Evolutionary conservation across 2,888 invertebrate genomes (phyloP).

Genomic region (Ditula angustiorana): DNA sequence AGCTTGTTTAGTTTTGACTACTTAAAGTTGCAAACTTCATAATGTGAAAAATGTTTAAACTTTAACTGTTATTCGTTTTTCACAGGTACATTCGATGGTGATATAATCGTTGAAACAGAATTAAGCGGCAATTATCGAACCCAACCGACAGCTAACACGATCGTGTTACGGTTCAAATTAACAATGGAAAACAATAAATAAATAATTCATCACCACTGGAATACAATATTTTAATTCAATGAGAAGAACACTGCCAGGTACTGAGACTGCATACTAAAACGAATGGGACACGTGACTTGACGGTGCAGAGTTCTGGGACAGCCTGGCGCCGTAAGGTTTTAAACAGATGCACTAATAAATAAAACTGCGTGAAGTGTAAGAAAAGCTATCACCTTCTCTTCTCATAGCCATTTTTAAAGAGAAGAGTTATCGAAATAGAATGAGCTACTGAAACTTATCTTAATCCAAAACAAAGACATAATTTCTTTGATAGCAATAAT

Average conservation of each 20-base stretch:
- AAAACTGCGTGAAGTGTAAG: too few relatives aligned
- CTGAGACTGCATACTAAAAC: slow-evolving; percentile 70
- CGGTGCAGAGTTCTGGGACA: slow-evolving; percentile 56
- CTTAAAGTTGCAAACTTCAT: neutral
- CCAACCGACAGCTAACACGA: slow-evolving; percentile 29
- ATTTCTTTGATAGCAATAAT: too few relatives aligned
- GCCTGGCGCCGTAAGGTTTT: slow-evolving; percentile 65
- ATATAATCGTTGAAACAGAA: slow-evolving; percentile 2
- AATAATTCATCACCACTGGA: slow-evolving; percentile 65
- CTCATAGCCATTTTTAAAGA: too few relatives aligned
- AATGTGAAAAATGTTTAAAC: neutral
- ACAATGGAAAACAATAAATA: slow-evolving; percentile 67
- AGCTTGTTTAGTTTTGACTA: neutral
- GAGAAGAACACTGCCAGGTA: slow-evolving; percentile 58
- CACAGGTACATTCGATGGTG: neutral
- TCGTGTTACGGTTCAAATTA: slow-evolving; percentile 38
- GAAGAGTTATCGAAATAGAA: neutral
- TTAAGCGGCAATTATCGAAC: slow-evolving; percentile 3
- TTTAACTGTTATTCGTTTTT: neutral
- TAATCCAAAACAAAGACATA: too few relatives aligned
- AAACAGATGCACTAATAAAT: slow-evolving; percentile 12
- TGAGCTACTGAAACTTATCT: neutral
- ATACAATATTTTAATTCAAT: slow-evolving; percentile 68
- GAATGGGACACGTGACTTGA: slow-evolving; percentile 57
- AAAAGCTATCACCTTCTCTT: too few relatives aligned